Conservation (phyloP, 2,888 invertebrate genomes). For the Rosalia funebris region DNA sequence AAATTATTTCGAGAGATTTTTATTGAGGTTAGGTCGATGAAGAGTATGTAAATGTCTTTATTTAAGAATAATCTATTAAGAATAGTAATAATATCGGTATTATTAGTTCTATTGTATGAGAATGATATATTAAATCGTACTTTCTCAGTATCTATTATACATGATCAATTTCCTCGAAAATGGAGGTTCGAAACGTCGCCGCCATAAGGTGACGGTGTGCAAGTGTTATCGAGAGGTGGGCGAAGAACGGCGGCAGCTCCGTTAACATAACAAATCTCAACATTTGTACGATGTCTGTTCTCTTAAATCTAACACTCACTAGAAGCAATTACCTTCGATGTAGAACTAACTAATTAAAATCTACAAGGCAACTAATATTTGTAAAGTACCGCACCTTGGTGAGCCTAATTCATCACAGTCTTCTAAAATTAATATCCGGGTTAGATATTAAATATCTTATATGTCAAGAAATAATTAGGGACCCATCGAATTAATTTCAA, state of each 20-base stretch:
- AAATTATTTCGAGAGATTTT: too few species aligned
- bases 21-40: too few species aligned
- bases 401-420: constrained; percentile 52
- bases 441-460: constrained; percentile 13
- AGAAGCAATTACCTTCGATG: constrained; percentile 24
- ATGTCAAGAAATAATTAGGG: constrained; percentile 12
- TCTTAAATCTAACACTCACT: constrained; percentile 24
- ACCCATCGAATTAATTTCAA: constrained; percentile 24
- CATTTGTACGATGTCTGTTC: constrained; percentile 19
- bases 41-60: too few species aligned
- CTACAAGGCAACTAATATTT: constrained; percentile 46
- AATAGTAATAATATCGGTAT: too few species aligned
- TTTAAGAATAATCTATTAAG: too few species aligned
- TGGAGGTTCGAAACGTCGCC: not conserved
- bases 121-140: not conserved
- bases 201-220: too few species aligned
- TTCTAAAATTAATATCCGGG: constrained; percentile 42
- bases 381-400: constrained; percentile 40
- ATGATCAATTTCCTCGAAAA: not conserved
- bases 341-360: constrained; percentile 21
- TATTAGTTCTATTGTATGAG: too few species aligned
- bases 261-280: not conserved
- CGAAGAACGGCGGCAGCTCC: too few species aligned
- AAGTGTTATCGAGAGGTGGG: too few species aligned
- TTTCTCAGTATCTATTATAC: not conserved